A percentile compares a stretch with the other conserved stretches of the same genome.
phyloP scores from a whole-genome alignment of 2,113 vertebrate genomes.

The Pan paniscus region DNA sequence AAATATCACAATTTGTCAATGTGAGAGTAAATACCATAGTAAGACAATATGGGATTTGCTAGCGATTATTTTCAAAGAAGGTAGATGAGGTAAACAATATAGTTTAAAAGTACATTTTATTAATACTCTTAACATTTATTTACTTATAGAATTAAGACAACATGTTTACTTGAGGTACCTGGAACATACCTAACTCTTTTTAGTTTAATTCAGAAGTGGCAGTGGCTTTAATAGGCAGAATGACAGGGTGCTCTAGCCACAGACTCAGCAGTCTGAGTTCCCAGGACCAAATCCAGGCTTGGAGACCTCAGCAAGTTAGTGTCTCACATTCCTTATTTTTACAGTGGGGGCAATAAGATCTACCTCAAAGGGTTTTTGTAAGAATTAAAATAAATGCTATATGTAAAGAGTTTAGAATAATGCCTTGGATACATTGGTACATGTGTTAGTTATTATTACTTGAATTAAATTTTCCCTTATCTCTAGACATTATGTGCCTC shows the following conservation, averaged over 20 bases:
- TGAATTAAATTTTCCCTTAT: not conserved
- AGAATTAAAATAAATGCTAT: not conserved
- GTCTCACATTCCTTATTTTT: not conserved
- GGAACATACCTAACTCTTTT: not conserved
- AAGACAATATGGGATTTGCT: not conserved
- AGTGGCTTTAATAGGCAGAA: not conserved
- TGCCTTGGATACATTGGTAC: not conserved
- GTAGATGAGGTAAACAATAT: not conserved
- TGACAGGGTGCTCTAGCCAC: not conserved
- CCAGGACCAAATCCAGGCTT: too few relatives aligned
- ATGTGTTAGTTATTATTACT: not conserved
- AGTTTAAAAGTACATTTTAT: not conserved
- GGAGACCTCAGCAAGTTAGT: not conserved
- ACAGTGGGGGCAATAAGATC: not conserved
- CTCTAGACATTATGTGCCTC: not conserved
- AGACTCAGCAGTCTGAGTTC: not conserved
- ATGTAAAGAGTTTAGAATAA: not conserved
- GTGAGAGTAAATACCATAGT: not conserved
- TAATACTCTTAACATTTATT: not conserved
- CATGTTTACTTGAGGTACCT: not conserved
- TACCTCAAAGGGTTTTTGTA: not conserved
- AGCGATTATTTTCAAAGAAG: not conserved
- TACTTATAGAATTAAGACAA: constrained; percentile 1
- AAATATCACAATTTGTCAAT: constrained; percentile 8
- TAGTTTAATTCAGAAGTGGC: not conserved